A percentile compares a stretch with the other conserved stretches of the same genome.
Evolutionary conservation across 2,888 invertebrate species (phyloP).

Genomic region (Cyrtodaria siliqua): DNA sequence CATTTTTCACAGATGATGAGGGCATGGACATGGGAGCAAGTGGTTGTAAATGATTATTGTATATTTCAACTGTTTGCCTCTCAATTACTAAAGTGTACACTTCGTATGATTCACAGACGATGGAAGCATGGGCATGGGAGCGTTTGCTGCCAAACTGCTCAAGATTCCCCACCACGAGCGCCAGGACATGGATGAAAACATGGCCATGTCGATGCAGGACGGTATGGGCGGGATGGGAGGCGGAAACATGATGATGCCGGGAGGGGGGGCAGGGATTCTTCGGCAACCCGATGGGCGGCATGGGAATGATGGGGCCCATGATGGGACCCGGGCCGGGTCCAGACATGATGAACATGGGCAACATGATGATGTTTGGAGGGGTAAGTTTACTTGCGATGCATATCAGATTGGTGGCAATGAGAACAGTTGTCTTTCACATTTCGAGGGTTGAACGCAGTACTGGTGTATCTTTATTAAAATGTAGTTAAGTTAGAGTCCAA

Average conservation of each 20-base stretch:
- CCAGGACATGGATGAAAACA: conserved; percentile 17
- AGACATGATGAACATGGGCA: conserved; percentile 63
- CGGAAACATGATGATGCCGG: conserved; percentile 63
- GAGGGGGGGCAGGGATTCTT: conserved; percentile 55
- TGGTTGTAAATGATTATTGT: no score
- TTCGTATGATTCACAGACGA: conserved; percentile 38
- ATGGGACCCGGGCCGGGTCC: conserved; percentile 77
- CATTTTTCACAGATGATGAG: no score
- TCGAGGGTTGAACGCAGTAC: no score
- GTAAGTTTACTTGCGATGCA: conserved; percentile 70
- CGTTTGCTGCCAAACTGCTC: conserved; percentile 55
- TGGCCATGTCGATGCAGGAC: conserved; percentile 37
- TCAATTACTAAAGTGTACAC: no score
- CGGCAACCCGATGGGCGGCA: conserved; percentile 54
- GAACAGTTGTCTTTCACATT: no score
- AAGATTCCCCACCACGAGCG: conserved; percentile 40
- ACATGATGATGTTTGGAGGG: conserved; percentile 85
- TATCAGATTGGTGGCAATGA: no score
- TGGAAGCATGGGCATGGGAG: conserved; percentile 44
- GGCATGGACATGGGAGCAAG: no score
- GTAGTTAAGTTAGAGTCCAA: no score
- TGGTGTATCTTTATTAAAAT: no score
- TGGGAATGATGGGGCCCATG: conserved; percentile 69
- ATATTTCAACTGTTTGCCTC: no score
- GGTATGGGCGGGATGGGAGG: conserved; percentile 32